These are phyloP conservation scores for Paraplagusia blochii DNA, from an alignment of 2,113 vertebrate genomes.

Conservation along the genomic window DNA sequence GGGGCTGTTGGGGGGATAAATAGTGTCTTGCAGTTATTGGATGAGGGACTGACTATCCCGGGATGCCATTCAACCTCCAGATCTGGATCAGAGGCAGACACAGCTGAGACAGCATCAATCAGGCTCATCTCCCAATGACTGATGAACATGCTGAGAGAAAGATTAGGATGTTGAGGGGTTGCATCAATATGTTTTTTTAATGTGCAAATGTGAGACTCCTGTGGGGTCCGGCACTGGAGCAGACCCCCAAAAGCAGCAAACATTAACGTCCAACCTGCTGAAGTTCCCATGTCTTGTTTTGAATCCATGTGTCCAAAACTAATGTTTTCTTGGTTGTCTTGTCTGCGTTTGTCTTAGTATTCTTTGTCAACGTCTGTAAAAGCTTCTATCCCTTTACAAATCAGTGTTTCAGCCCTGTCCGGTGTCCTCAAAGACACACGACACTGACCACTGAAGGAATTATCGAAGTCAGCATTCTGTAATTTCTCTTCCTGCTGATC, in stretches of 20 bases:
- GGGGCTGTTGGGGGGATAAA: conserved; percentile 8
- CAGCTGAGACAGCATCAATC: conserved; percentile 45
- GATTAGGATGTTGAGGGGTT: conserved; percentile 34
- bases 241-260: conserved; percentile 9
- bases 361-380: conserved; percentile 3
- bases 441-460: conserved; percentile 37
- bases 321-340: too few species aligned
- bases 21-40: conserved; percentile 37
- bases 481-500: conserved; percentile 57
- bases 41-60: conserved; percentile 31
- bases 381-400: conserved; percentile 34
- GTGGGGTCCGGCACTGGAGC: neutral
- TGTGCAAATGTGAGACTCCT: conserved; percentile 25
- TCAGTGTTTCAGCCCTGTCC: conserved; percentile 12
- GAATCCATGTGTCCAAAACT: too few species aligned
- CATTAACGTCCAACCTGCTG: conserved; percentile 3
- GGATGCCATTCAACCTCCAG: conserved; percentile 39
- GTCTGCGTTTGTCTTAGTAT: too few species aligned
- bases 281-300: conserved; percentile 10
- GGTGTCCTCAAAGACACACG: conserved; percentile 42
- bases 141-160: conserved; percentile 45
- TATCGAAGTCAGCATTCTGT: conserved; percentile 59
- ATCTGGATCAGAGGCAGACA: conserved; percentile 39
- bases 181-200: conserved; percentile 34
- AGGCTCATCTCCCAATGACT: conserved; percentile 47